phyloP scores from a whole-genome alignment of 37 sponge, comb jelly and placozoan genomes.

The Tethya wilhelma region DNA sequence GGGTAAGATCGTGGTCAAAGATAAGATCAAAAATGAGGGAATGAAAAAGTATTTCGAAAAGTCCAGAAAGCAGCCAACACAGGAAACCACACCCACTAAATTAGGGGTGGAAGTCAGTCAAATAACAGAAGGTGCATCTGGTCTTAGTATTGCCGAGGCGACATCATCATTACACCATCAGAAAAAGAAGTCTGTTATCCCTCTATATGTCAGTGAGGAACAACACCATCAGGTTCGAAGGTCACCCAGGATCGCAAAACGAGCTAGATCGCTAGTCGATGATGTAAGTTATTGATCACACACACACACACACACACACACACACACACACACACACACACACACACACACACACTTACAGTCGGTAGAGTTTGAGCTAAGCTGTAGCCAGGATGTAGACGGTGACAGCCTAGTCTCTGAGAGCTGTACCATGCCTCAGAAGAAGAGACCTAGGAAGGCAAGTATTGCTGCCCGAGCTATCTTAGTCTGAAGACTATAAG shows the following conservation, averaged over 20 bases:
- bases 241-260: slow-evolving; percentile 64
- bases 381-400: slow-evolving; percentile 49
- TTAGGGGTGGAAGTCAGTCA: background rate
- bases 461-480: slow-evolving; percentile 62
- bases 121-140: background rate
- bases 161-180: no score
- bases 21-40: slow-evolving; percentile 32
- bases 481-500: slow-evolving; percentile 62
- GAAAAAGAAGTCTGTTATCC: background rate
- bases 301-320: slow-evolving; percentile 15
- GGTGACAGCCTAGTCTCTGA: background rate
- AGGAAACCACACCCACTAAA: slow-evolving; percentile 5
- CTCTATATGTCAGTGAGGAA: background rate
- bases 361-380: slow-evolving; percentile 62
- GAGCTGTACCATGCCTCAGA: background rate
- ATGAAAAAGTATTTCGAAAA: slow-evolving; percentile 53
- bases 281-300: slow-evolving; percentile 21
- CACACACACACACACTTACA: slow-evolving; percentile 24
- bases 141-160: slow-evolving; percentile 2
- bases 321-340: slow-evolving; percentile 43
- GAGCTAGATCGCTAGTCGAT: slow-evolving; percentile 37
- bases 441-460: slow-evolving; percentile 49
- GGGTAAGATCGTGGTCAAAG: slow-evolving; percentile 57
- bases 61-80: background rate
- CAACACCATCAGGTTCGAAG: slow-evolving; percentile 39